Percentiles rank a stretch among this genome's conserved stretches.
These are phyloP conservation scores for Brienomyrus longianalis DNA, from an alignment of 2,113 vertebrate genomes.

Conservation along the genomic window DNA sequence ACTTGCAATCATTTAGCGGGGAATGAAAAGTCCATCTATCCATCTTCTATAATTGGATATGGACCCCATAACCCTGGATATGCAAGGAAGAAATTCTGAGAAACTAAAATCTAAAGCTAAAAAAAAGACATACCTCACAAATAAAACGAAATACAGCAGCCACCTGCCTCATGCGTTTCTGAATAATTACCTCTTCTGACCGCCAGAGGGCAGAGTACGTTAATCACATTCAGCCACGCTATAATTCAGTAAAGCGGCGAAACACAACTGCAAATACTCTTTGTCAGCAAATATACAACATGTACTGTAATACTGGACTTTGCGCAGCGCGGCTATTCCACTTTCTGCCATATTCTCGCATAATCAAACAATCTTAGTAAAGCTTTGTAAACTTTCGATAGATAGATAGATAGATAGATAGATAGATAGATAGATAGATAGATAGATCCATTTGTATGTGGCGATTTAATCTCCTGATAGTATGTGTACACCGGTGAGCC, in stretches of 20 bases:
- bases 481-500: no score
- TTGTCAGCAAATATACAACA: background rate
- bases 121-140: background rate
- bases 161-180: background rate
- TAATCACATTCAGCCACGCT: background rate
- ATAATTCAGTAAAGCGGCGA: background rate
- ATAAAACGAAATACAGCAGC: background rate
- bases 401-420: background rate
- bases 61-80: background rate
- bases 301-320: background rate
- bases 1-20: background rate
- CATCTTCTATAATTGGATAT: background rate
- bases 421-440: background rate
- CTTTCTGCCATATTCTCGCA: background rate
- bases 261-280: background rate
- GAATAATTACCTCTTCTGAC: background rate
- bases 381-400: background rate
- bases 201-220: background rate
- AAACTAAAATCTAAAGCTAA: background rate
- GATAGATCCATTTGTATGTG: background rate
- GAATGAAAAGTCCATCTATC: background rate
- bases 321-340: background rate
- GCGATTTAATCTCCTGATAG: background rate
- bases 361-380: background rate
- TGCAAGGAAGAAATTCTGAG: background rate